These are phyloP conservation scores for Protonibea diacanthus DNA, from an alignment of 2,797 vertebrate species.

Conservation along the genomic window DNA sequence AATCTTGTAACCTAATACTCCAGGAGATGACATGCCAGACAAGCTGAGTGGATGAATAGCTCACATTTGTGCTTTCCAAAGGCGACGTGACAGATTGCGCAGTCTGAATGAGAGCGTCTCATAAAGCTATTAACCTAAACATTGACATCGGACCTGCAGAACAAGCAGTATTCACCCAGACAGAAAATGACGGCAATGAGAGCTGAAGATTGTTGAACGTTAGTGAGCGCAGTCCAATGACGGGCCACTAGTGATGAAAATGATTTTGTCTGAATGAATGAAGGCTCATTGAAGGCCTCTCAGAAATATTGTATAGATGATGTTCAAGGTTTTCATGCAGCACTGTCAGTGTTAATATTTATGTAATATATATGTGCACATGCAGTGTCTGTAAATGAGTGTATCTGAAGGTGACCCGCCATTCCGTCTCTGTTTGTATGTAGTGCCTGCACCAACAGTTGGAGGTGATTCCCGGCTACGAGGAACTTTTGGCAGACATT, in stretches of 20 bases:
- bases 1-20: neutral
- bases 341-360: neutral
- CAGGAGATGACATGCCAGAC: neutral
- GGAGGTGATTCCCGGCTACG: conserved; percentile 96
- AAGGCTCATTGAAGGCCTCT: too few species aligned
- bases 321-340: neutral
- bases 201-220: neutral
- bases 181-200: neutral
- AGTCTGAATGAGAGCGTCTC: conserved; percentile 4
- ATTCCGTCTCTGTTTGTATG: conserved; percentile 8
- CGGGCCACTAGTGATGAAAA: neutral
- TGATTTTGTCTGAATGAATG: neutral
- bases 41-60: neutral
- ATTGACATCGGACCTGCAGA: conserved; percentile 9
- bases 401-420: conserved; percentile 40
- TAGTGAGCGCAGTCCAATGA: neutral
- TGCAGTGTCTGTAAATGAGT: neutral
- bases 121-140: conserved; percentile 1
- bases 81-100: neutral
- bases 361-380: neutral
- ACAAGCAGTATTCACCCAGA: neutral
- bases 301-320: neutral
- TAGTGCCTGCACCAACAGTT: conserved; percentile 98
- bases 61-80: neutral
- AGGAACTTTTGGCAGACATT: conserved; percentile 97